Evolutionary conservation across 1,140 invertebrate species (phyloP), one percentile per base, ranked within the genome.

Genomic region (Sipha flava): DNA sequence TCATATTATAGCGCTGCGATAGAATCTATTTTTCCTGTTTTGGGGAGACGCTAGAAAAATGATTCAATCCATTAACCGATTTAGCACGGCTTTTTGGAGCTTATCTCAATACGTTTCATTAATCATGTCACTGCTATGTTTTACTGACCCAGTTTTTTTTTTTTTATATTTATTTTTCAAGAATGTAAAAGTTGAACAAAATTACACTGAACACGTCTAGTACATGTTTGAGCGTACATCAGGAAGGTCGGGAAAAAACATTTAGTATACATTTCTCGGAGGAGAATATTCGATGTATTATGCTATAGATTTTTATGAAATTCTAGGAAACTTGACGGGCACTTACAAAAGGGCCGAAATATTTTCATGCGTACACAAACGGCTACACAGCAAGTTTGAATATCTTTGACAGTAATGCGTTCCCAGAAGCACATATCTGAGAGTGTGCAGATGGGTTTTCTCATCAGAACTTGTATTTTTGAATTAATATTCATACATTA

Each of bases 31-130:
- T 52, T 21, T n/a, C 10, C 70, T 21, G 29, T 21, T 23, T 37
- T 37, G 29, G 66, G 5, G 14, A 52, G 70, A 73, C 47, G 47
- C 70, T 73, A 52, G 70, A 73, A 73, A 73, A 73, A 73, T 54
- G 70, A 73, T 31, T 73, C 68, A 37, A 73, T 73, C 70, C 70
- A 73, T 73, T 73, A 73, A 73, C 45, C 45, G 70, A 54, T 73
- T 73, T 73, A 73, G 70, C 31, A 21, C 31, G 70, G 70, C 29
- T 75, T 75, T 75, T 70, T 37, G 49, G 31, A 75, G 47, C 70
- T 54, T 75, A 75, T 54, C 70, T 54, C 70, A 75, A 75, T 75
- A 75, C 31, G 34, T 75, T 75, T 54, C 70, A 75, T 75, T 75
- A 75, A 75, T 75, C 70, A 75, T 75, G 70, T 75, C 70, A 37